phyloP scores from a whole-genome alignment of 2,888 invertebrate species.

The Meandrusa payeni region DNA sequence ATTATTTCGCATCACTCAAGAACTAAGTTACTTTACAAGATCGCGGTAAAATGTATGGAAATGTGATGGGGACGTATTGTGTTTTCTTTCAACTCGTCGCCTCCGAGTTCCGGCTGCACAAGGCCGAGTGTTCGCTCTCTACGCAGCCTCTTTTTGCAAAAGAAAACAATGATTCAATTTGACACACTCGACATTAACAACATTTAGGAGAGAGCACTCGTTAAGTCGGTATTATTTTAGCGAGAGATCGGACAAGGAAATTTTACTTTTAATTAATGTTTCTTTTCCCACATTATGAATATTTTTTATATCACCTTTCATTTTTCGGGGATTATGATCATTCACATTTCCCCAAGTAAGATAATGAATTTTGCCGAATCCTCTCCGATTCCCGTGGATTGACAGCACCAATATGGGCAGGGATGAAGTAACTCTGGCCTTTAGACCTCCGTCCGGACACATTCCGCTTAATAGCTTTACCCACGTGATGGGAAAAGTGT shows the following conservation, averaged over 20 bases:
- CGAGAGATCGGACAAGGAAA: background rate
- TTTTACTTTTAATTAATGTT: background rate
- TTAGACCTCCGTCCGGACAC: too few relatives aligned
- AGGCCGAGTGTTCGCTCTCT: slow-evolving; percentile 51
- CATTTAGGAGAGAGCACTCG: background rate
- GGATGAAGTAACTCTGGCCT: too few relatives aligned
- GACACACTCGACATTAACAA: slow-evolving; percentile 38
- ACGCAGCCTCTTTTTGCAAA: slow-evolving; percentile 56
- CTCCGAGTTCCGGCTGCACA: slow-evolving; percentile 54
- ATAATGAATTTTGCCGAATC: too few relatives aligned
- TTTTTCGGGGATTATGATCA: too few relatives aligned
- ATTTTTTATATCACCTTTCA: too few relatives aligned
- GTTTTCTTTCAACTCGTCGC: slow-evolving; percentile 48
- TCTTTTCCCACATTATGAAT: too few relatives aligned
- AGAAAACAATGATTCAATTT: slow-evolving; percentile 67
- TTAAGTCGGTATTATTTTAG: background rate
- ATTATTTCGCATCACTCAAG: slow-evolving; percentile 11
- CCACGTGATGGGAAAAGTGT: too few relatives aligned
- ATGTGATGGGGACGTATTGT: slow-evolving; percentile 72
- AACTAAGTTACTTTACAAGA: slow-evolving; percentile 8
- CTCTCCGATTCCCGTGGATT: too few relatives aligned
- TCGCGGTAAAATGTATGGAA: slow-evolving; percentile 56
- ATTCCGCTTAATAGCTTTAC: too few relatives aligned
- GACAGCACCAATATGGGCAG: too few relatives aligned
- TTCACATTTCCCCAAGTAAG: too few relatives aligned